Evolutionary conservation across 2,113 vertebrate species (phyloP).

Genomic region (Fulica atra): DNA sequence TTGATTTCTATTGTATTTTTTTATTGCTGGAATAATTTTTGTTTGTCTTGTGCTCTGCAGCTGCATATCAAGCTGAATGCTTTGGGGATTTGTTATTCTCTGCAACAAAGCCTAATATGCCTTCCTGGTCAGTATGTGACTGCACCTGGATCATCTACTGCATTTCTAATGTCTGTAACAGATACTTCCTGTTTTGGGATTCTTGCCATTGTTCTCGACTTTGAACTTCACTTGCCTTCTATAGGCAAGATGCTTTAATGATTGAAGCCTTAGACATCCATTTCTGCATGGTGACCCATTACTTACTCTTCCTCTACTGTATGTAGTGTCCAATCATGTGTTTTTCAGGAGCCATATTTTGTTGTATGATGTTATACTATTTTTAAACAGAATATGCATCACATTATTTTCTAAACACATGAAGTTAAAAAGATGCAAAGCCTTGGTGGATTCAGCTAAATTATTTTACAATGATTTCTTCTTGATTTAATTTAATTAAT

Average conservation of each 20-base stretch:
- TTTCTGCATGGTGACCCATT: not conserved
- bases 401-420: not conserved
- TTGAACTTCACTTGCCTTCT: constrained; percentile 41
- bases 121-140: constrained; percentile 62
- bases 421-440: not conserved
- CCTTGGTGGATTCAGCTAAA: not conserved
- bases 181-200: constrained; percentile 75
- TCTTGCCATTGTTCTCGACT: constrained; percentile 59
- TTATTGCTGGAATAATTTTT: constrained; percentile 60
- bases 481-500: constrained; percentile 64
- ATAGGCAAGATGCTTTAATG: constrained; percentile 41
- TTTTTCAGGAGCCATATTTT: not conserved
- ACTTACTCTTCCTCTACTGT: not conserved
- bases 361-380: not conserved
- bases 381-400: not conserved
- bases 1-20: constrained; percentile 70
- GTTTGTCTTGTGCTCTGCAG: constrained; percentile 67
- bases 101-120: constrained; percentile 55
- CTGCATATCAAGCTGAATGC: constrained; percentile 59
- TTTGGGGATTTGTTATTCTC: constrained; percentile 66
- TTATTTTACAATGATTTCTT: constrained; percentile 51
- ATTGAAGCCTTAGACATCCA: not conserved
- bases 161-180: constrained; percentile 58
- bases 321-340: not conserved
- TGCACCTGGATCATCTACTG: constrained; percentile 66